Evolutionary conservation across 2,113 vertebrate genomes (phyloP), one percentile per base, ranked within the genome.

Genomic region (Lepisosteus osseus): DNA sequence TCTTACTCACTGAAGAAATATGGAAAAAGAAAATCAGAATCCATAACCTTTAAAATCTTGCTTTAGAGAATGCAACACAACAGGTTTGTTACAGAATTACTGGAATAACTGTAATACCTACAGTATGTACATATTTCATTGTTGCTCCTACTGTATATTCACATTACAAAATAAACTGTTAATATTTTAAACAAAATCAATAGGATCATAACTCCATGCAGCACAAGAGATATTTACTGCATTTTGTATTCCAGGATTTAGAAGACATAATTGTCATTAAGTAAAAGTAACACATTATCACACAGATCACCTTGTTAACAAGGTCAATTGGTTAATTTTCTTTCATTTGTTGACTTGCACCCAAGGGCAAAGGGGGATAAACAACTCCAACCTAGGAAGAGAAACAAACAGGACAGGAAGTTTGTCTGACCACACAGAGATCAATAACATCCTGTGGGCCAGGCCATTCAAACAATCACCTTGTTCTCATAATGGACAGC

Each of bases 341-440:
- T 59, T 59, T 59, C 4, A 59, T 59, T 59, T 59, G 57, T 59
- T 59, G 57, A 15, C 14, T 1, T 59, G 11, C 5, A 5, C 4
- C 57, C n/a, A 13, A 59, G 3, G 57, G 12, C 2, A 4, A 15
- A n/a, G 5, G 57, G 14, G n/a, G 57, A 13, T n/a, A 15, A n/a
- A 59, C 57, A 59, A 51, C 47, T 51, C 9, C n/a, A 59, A n/a
- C n/a, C n/a, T 59, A 4, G 57, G 57, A 59, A 59, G n/a, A n/a
- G n/a, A 59, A 59, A 59, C 3, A 13, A 59, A 59, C 2, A 14
- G 12, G 57, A 59, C 57, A 59, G 57, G 57, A 59, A 59, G 57
- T 59, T 59, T 13, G 59, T 83, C 74, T 80, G 79, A 84, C 84
- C 86, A 82, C 84, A 83, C 69, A 72, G 81, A 76, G 70, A 86